These are phyloP conservation scores for Drosophila limbata DNA, from an alignment of 2,888 invertebrate species.

Conservation along the genomic window DNA sequence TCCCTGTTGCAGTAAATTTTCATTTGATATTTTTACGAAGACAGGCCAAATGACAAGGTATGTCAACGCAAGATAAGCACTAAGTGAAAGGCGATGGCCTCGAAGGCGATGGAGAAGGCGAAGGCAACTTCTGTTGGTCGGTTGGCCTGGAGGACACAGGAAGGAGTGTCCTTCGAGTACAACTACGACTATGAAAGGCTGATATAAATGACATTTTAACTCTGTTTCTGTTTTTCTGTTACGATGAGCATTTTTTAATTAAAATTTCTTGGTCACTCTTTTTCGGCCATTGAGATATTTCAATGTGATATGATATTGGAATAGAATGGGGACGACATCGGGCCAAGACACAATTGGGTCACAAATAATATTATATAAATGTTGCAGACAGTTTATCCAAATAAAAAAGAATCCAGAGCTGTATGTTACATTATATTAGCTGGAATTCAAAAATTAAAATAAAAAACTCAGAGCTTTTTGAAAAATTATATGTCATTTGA, in stretches of 20 bases:
- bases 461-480: too few species aligned
- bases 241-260: constrained; percentile 62
- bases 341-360: constrained; percentile 22
- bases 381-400: neutral
- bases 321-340: constrained; percentile 21
- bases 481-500: too few species aligned
- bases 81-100: constrained; percentile 34
- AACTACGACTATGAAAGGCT: constrained; percentile 42
- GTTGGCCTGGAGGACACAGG: neutral
- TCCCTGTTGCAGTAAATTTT: constrained; percentile 65
- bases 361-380: constrained; percentile 15
- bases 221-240: constrained; percentile 11
- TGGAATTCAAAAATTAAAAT: too few species aligned
- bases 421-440: too few species aligned
- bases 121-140: constrained; percentile 23
- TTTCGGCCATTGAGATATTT: constrained; percentile 35
- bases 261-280: constrained; percentile 49
- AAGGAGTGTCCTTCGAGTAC: constrained; percentile 39
- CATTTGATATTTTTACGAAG: constrained; percentile 75
- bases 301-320: constrained; percentile 39
- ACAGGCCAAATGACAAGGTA: constrained; percentile 75
- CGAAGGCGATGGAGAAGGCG: constrained; percentile 14
- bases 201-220: constrained; percentile 66
- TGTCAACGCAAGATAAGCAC: constrained; percentile 76
- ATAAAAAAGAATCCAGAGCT: neutral